phyloP scores from a whole-genome alignment of 2,113 vertebrate species.

The Myiopsitta monachus region DNA sequence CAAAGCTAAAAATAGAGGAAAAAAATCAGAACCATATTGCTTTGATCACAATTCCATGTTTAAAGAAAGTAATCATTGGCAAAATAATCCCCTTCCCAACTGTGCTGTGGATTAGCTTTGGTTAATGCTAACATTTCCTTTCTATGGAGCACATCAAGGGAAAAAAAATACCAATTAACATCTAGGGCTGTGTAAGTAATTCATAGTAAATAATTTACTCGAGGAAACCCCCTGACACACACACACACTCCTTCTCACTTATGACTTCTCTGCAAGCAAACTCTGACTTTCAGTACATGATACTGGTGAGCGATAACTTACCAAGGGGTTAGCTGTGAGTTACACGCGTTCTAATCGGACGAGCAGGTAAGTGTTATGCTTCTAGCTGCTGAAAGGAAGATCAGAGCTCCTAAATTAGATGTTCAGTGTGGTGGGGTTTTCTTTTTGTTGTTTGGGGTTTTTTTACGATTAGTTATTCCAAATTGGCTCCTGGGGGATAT shows the following conservation, averaged over 20 bases:
- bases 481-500: neutral
- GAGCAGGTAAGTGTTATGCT: neutral
- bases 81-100: conserved; percentile 58
- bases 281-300: neutral
- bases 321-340: rapidly evolving
- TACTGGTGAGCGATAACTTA: neutral
- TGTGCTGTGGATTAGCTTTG: neutral
- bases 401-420: conserved; percentile 2
- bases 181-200: conserved; percentile 24
- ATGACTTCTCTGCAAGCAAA: neutral
- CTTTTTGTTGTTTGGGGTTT: neutral
- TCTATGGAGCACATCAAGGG: conserved; percentile 17
- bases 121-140: conserved; percentile 41
- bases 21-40: conserved; percentile 35
- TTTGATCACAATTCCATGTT: conserved; percentile 43
- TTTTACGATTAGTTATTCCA: conserved; percentile 6
- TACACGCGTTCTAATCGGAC: neutral
- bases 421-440: neutral
- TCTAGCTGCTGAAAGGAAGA: neutral
- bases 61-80: conserved; percentile 46
- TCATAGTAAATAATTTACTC: conserved; percentile 9
- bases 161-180: conserved; percentile 49
- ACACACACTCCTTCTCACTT: neutral
- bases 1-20: conserved; percentile 33
- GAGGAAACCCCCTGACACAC: neutral